Evolutionary conservation across 2,113 vertebrate species (phyloP).

Genomic region (Paralichthys olivaceus): DNA sequence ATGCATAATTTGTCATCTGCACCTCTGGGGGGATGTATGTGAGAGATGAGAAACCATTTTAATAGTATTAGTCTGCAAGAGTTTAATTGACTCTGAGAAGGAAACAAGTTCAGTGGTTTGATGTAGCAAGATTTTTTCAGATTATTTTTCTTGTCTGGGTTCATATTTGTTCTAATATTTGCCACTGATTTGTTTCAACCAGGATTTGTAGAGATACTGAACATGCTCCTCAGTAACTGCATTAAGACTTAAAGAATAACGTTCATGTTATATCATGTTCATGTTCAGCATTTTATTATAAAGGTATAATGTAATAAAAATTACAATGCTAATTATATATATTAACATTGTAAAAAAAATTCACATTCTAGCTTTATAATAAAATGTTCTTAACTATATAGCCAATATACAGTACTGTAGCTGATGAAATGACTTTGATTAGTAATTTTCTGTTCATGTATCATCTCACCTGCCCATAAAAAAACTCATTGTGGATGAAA

Average conservation of each 20-base stretch:
- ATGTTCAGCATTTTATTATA: too few relatives aligned
- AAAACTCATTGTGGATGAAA: conserved; percentile 50
- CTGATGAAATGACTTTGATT: conserved; percentile 29
- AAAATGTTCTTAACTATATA: background rate
- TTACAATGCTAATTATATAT: too few relatives aligned
- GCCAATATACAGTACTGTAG: background rate
- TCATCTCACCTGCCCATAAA: conserved; percentile 12
- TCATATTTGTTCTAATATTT: too few relatives aligned
- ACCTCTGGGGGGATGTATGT: conserved; percentile 16
- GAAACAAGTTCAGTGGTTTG: background rate
- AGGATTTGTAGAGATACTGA: too few relatives aligned
- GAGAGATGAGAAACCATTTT: conserved; percentile 17
- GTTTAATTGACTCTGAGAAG: conserved; percentile 9
- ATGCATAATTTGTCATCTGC: background rate
- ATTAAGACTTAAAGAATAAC: background rate
- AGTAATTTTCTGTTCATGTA: conserved; percentile 26
- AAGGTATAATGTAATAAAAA: too few relatives aligned
- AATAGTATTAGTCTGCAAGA: conserved; percentile 2
- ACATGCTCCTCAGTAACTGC: background rate
- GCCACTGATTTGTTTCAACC: too few relatives aligned
- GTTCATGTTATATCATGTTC: background rate
- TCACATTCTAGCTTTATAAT: too few relatives aligned
- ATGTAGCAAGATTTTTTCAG: background rate
- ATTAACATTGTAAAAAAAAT: too few relatives aligned
- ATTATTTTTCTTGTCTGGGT: background rate